Percentiles rank a stretch among this genome's conserved stretches.
Conservation (phyloP, 37 sponge, comb jelly and placozoan species). For the Bolinopsis microptera region DNA sequence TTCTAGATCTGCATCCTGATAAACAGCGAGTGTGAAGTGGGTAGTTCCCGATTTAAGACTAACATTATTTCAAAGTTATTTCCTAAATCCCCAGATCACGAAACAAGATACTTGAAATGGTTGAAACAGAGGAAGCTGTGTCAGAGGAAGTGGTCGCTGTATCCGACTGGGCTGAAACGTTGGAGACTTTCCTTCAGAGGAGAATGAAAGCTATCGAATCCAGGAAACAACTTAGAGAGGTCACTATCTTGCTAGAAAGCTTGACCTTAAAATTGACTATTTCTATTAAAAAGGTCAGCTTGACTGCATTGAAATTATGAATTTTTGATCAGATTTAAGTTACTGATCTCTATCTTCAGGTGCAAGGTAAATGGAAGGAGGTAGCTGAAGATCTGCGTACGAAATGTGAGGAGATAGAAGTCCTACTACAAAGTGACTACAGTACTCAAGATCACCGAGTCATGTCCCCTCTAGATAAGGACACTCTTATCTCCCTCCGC, state of each 20-base stretch:
- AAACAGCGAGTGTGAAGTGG: too few relatives aligned
- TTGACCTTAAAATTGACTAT: too few relatives aligned
- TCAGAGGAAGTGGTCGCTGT: constrained; percentile 45
- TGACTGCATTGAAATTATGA: too few relatives aligned
- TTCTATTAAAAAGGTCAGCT: too few relatives aligned
- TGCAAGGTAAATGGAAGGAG: constrained; percentile 49
- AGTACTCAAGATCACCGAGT: constrained; percentile 1
- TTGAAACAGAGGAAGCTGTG: constrained; percentile 7
- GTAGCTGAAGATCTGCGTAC: constrained; percentile 22
- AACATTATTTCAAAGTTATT: too few relatives aligned
- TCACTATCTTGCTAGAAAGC: too few relatives aligned
- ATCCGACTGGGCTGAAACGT: constrained; percentile 45
- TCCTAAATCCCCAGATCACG: not conserved
- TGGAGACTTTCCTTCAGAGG: constrained; percentile 7
- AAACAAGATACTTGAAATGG: not conserved
- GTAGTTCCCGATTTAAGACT: too few relatives aligned
- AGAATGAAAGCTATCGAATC: constrained; percentile 24
- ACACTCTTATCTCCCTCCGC: not conserved
- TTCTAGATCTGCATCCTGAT: too few relatives aligned
- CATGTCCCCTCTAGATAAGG: constrained; percentile 46
- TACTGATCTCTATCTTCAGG: too few relatives aligned
- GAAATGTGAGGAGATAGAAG: constrained; percentile 14
- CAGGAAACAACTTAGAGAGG: constrained; percentile 15
- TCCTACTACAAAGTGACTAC: not conserved
- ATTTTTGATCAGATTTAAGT: too few relatives aligned